These are phyloP conservation scores for Philopedon plagiatum DNA, from an alignment of 2,888 invertebrate genomes.

Conservation along the genomic window DNA sequence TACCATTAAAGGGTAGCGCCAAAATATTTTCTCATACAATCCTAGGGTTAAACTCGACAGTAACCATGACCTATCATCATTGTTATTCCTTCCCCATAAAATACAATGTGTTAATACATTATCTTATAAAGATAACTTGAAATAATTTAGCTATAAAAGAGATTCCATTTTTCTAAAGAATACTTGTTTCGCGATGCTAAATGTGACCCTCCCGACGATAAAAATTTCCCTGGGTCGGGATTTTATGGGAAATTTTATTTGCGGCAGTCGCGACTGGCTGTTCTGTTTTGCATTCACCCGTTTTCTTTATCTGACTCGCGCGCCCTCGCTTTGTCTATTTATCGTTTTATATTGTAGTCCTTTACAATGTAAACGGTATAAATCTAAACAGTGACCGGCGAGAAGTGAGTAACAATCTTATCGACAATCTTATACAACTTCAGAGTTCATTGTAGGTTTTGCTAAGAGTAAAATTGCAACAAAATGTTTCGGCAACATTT, in stretches of 20 bases:
- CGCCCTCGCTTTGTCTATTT: not conserved
- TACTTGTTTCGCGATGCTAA: slow-evolving; percentile 33
- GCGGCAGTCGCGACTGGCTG: slow-evolving; percentile 40
- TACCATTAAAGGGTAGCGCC: no score
- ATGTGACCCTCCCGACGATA: slow-evolving; percentile 24
- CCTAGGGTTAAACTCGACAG: no score
- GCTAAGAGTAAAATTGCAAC: no score
- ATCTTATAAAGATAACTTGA: not conserved
- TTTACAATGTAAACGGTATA: slow-evolving; percentile 1
- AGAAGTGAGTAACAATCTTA: no score
- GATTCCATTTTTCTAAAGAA: not conserved
- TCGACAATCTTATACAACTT: no score
- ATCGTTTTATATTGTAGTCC: not conserved
- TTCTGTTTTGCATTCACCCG: slow-evolving; percentile 25
- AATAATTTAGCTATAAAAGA: slow-evolving; percentile 22
- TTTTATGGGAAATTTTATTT: slow-evolving; percentile 46
- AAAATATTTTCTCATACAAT: no score
- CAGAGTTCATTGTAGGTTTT: no score
- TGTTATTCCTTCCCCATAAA: not conserved
- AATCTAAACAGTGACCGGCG: not conserved
- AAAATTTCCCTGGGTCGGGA: slow-evolving; percentile 30
- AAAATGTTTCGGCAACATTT: no score
- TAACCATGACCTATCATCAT: no score
- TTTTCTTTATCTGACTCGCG: slow-evolving; percentile 18
- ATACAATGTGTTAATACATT: not conserved